Conservation (phyloP, 30 jellyfish, hydroid and myxozoan genomes). For the Clytia hemisphaerica region DNA sequence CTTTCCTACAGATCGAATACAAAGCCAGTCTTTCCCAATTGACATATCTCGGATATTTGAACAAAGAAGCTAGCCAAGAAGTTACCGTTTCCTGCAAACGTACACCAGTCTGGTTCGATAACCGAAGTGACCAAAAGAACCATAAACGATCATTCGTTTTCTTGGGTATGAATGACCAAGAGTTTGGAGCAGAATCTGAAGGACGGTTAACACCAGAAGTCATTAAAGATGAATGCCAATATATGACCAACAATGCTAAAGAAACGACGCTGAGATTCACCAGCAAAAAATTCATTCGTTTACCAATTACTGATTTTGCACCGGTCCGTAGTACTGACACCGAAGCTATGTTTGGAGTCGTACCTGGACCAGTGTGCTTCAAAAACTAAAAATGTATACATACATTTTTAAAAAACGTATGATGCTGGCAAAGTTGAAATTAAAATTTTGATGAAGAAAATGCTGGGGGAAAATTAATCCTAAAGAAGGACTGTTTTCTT, state of each 20-base stretch:
- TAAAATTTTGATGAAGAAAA: too few relatives aligned
- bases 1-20: slow-evolving; percentile 52
- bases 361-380: slow-evolving; percentile 93
- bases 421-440: too few relatives aligned
- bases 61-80: slow-evolving; percentile 80
- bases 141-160: slow-evolving; percentile 71
- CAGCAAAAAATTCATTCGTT: slow-evolving; percentile 64
- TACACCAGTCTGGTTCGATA: slow-evolving; percentile 83
- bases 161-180: slow-evolving; percentile 62
- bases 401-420: too few relatives aligned
- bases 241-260: slow-evolving; percentile 48
- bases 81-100: slow-evolving; percentile 73
- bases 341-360: slow-evolving; percentile 79
- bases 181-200: slow-evolving; percentile 22
- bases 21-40: slow-evolving; percentile 73
- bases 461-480: too few relatives aligned
- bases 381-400: not conserved
- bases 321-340: slow-evolving; percentile 55
- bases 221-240: slow-evolving; percentile 73
- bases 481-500: too few relatives aligned
- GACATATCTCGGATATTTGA: slow-evolving; percentile 66
- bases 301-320: slow-evolving; percentile 88
- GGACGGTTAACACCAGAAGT: slow-evolving; percentile 47
- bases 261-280: slow-evolving; percentile 68
- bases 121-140: slow-evolving; percentile 41